These are phyloP conservation scores for Dicyrtomina minuta DNA, from an alignment of 2,888 invertebrate genomes.

Conservation along the genomic window DNA sequence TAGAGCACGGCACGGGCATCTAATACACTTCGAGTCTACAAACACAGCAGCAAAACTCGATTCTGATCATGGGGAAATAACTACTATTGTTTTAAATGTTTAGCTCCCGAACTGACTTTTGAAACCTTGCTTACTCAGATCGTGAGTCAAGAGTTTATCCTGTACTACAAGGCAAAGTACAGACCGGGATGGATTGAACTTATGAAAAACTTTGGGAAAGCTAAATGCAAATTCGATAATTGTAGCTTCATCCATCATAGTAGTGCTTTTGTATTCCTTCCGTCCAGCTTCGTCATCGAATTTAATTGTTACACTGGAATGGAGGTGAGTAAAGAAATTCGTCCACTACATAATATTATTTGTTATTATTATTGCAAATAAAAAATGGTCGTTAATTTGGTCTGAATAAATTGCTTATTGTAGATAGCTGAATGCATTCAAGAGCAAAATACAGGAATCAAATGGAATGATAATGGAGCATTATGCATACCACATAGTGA, in stretches of 20 bases:
- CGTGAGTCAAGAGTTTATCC: constrained; percentile 49
- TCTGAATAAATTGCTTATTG: too few species aligned
- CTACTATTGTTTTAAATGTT: neutral
- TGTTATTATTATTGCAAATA: too few species aligned
- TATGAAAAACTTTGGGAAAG: constrained; percentile 48
- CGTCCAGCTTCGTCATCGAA: constrained; percentile 37
- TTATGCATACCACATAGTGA: constrained; percentile 24
- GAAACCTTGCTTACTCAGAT: constrained; percentile 44
- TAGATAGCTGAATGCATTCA: constrained; percentile 33
- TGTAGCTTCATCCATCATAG: neutral
- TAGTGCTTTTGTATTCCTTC: constrained; percentile 31
- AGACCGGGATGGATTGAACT: constrained; percentile 51
- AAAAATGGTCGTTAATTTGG: too few species aligned
- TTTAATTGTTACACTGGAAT: constrained; percentile 34
- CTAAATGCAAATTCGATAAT: constrained; percentile 46
- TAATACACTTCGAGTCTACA: too few species aligned
- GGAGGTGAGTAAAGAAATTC: constrained; percentile 29
- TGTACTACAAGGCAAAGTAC: constrained; percentile 51
- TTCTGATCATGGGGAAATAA: neutral
- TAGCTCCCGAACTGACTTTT: constrained; percentile 48
- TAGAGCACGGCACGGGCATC: too few species aligned
- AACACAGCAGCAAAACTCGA: too few species aligned
- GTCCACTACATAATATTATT: too few species aligned
- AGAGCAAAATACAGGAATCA: constrained; percentile 29
- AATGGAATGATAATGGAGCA: constrained; percentile 39